Percentiles rank a stretch among this genome's conserved stretches.
Conservation (phyloP, 1,140 invertebrate genomes). For the Liolophura sinensis region DNA sequence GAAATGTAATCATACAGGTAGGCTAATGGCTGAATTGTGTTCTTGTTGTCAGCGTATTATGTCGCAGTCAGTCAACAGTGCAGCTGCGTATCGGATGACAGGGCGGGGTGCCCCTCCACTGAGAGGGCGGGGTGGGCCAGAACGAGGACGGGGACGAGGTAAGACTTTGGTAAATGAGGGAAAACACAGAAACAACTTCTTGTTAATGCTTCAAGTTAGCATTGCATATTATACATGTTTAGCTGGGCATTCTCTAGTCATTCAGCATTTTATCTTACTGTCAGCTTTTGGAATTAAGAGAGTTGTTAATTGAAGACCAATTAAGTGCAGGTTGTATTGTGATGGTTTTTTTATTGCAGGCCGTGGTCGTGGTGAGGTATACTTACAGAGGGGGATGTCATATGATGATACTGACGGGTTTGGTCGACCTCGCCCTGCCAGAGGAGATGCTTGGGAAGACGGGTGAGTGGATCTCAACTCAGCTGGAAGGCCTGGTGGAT, state of each 20-base stretch:
- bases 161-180: slow-evolving; percentile 40
- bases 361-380: slow-evolving; percentile 62
- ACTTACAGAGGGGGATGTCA: slow-evolving; percentile 54
- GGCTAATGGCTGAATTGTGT: background rate
- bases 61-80: slow-evolving; percentile 66
- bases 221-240: too few relatives aligned
- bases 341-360: slow-evolving; percentile 29
- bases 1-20: too few relatives aligned
- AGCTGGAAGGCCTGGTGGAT: background rate
- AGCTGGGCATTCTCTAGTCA: too few relatives aligned
- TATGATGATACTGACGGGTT: slow-evolving; percentile 55
- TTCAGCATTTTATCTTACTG: too few relatives aligned
- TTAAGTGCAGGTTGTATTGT: slow-evolving; percentile 23
- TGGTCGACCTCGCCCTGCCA: slow-evolving; percentile 46
- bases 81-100: slow-evolving; percentile 59
- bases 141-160: slow-evolving; percentile 66
- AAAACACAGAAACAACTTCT: too few relatives aligned
- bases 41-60: slow-evolving; percentile 62
- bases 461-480: slow-evolving; percentile 37
- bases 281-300: too few relatives aligned
- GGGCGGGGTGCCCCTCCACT: slow-evolving; percentile 49
- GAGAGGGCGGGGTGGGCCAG: slow-evolving; percentile 33
- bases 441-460: slow-evolving; percentile 57
- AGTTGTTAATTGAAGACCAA: too few relatives aligned
- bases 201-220: too few relatives aligned